phyloP scores from a whole-genome alignment of 2,113 vertebrate genomes.

The Paracanthobrama guichenoti region DNA sequence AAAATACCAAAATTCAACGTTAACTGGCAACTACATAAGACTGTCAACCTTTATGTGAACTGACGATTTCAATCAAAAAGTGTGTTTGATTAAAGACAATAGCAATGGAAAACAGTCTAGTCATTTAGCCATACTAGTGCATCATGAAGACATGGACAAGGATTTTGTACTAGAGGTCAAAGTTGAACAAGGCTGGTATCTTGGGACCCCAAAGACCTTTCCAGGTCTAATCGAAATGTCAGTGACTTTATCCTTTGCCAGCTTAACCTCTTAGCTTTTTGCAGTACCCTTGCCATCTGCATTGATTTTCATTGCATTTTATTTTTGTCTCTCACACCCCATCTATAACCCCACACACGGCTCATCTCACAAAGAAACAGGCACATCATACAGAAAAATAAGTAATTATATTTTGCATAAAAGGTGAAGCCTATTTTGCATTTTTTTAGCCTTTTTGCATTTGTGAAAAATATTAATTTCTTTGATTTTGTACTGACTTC shows the following conservation, averaged over 20 bases:
- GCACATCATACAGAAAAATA: background rate
- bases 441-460: too few relatives aligned
- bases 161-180: background rate
- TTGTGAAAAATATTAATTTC: background rate
- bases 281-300: background rate
- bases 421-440: too few relatives aligned
- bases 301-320: constrained; percentile 16
- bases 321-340: background rate
- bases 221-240: constrained; percentile 16
- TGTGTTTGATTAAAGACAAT: background rate
- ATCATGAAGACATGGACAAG: background rate
- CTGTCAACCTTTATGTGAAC: background rate
- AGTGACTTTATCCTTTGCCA: constrained; percentile 22
- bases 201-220: background rate
- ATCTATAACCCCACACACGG: background rate
- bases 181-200: background rate
- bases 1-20: background rate
- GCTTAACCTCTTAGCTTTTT: background rate
- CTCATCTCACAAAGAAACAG: background rate
- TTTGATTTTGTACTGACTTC: background rate
- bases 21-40: background rate
- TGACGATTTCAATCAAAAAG: background rate
- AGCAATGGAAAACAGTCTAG: background rate
- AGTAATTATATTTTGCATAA: background rate
- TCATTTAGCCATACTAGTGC: background rate